Evolutionary conservation across 2,888 invertebrate genomes (phyloP).

Genomic region (Luperina nickerlii): DNA sequence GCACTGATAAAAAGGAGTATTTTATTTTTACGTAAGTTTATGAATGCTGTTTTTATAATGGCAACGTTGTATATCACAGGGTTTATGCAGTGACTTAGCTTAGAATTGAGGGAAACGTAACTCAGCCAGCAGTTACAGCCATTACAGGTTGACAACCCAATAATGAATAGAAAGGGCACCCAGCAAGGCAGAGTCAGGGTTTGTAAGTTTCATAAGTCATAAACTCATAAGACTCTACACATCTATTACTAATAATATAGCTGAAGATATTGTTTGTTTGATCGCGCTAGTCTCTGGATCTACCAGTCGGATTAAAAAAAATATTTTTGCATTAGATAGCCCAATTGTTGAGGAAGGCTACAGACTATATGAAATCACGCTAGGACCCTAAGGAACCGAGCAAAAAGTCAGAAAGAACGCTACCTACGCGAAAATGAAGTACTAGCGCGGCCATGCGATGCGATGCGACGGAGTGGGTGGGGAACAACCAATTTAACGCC

Average conservation of each 20-base stretch:
- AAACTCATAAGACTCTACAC: background rate
- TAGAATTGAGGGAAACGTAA: background rate
- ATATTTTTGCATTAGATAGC: background rate
- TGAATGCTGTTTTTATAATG: background rate
- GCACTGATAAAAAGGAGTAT: background rate
- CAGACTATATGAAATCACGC: background rate
- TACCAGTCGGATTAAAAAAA: background rate
- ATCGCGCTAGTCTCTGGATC: background rate
- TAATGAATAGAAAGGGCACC: background rate
- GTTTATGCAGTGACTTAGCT: slow-evolving; percentile 2
- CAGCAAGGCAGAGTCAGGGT: background rate
- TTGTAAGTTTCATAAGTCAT: background rate
- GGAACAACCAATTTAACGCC: background rate
- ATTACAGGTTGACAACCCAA: background rate
- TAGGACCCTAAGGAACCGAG: background rate
- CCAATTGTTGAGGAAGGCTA: background rate
- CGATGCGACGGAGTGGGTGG: background rate
- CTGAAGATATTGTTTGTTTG: background rate
- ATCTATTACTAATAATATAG: background rate
- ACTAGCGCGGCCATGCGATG: too few relatives aligned
- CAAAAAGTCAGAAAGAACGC: background rate
- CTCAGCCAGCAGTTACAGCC: background rate
- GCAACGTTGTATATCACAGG: slow-evolving; percentile 7
- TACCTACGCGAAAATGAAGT: background rate
- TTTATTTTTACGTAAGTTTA: slow-evolving; percentile 5